Percentiles rank a stretch among this genome's conserved stretches.
Evolutionary conservation across 2,888 invertebrate species (phyloP).

Genomic region (Calameuta idolon): DNA sequence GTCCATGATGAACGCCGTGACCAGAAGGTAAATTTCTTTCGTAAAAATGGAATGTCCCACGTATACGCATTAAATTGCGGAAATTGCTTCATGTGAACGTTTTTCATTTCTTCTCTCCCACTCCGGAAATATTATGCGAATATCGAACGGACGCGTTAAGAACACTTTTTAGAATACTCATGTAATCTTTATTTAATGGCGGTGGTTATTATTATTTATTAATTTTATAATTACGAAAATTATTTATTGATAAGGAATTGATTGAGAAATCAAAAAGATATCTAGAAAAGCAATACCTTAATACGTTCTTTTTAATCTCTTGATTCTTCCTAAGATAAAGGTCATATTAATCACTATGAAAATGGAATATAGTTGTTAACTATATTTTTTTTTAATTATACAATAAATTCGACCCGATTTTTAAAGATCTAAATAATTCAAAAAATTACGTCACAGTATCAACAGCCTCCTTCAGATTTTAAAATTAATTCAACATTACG

Average conservation of each 20-base stretch:
- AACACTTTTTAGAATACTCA: background rate
- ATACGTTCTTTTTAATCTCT: background rate
- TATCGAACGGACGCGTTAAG: background rate
- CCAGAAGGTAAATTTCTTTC: background rate
- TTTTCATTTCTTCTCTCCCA: background rate
- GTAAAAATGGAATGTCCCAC: background rate
- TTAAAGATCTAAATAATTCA: background rate
- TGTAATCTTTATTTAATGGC: background rate
- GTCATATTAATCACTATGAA: background rate
- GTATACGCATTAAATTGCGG: background rate
- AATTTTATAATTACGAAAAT: background rate
- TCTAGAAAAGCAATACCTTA: background rate
- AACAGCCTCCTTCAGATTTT: background rate
- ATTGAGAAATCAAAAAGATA: background rate
- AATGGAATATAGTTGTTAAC: background rate
- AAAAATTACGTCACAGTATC: background rate
- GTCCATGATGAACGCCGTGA: background rate
- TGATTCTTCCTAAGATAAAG: background rate
- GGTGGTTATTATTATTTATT: background rate
- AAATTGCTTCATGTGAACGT: background rate
- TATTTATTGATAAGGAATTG: background rate
- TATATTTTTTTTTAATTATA: background rate
- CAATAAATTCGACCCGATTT: background rate
- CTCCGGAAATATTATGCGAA: background rate
- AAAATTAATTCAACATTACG: background rate